A percentile compares a stretch with the other conserved stretches of the same genome.
phyloP scores from a whole-genome alignment of 2,888 invertebrate species.

The Monochamus alternatus region DNA sequence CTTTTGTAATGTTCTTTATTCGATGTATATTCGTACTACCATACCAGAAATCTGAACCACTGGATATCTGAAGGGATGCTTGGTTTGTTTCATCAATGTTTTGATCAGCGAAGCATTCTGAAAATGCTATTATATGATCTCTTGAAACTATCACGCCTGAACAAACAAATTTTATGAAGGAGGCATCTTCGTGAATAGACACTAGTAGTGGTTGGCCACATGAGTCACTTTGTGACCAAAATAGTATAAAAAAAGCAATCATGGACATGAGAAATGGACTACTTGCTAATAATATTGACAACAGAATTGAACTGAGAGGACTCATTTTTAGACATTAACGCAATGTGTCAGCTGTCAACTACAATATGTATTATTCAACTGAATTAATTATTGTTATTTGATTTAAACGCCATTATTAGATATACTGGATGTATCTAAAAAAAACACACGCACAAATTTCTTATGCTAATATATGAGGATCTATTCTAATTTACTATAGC shows the following conservation, averaged over 20 bases:
- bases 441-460: no score
- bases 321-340: neutral
- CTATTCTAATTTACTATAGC: no score
- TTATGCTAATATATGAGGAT: no score
- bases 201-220: conserved; percentile 1
- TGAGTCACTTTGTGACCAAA: neutral
- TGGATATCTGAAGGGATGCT: neutral
- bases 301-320: neutral
- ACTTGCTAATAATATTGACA: neutral
- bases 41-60: conserved; percentile 7
- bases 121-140: neutral
- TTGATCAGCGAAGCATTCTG: neutral
- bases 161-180: neutral
- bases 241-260: neutral
- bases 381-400: no score
- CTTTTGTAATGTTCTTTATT: neutral
- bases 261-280: neutral
- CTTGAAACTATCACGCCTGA: neutral
- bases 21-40: neutral
- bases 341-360: neutral
- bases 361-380: no score
- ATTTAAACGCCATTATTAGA: no score
- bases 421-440: no score
- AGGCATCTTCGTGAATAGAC: neutral
- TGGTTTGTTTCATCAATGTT: neutral